Conservation (phyloP, 2,797 vertebrate genomes). For the Nyctibius grandis region DNA sequence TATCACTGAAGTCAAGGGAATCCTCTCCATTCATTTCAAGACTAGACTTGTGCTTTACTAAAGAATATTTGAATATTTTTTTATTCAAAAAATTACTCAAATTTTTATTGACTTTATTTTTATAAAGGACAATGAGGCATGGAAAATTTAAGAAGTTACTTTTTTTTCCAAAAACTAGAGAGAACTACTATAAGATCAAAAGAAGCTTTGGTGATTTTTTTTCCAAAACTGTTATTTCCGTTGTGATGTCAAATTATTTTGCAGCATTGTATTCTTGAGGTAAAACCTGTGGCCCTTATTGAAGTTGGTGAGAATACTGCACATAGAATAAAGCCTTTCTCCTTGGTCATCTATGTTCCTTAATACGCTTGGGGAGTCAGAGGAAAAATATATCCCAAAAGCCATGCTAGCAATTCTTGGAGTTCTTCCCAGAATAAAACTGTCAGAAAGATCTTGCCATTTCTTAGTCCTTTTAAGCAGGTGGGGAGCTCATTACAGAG, state of each 20-base stretch:
- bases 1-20: not conserved
- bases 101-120: not conserved
- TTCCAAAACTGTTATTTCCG: not conserved
- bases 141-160: not conserved
- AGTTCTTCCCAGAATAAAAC: conserved; percentile 27
- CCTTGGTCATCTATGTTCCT: not conserved
- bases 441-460: not conserved
- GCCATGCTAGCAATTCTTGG: not conserved
- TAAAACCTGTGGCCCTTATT: not conserved
- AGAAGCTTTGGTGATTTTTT: not conserved
- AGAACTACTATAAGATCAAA: not conserved
- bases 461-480: conserved; percentile 3
- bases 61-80: not conserved
- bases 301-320: not conserved
- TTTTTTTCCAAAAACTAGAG: not conserved
- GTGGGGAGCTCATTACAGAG: not conserved
- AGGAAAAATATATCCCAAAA: not conserved
- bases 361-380: not conserved
- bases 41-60: not conserved
- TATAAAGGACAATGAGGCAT: not conserved
- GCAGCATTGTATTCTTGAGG: not conserved
- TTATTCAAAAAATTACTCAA: not conserved
- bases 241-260: not conserved
- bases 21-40: not conserved
- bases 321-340: not conserved